These are phyloP conservation scores for Sarcoramphus papa DNA, from an alignment of 2,797 vertebrate species.

Conservation along the genomic window DNA sequence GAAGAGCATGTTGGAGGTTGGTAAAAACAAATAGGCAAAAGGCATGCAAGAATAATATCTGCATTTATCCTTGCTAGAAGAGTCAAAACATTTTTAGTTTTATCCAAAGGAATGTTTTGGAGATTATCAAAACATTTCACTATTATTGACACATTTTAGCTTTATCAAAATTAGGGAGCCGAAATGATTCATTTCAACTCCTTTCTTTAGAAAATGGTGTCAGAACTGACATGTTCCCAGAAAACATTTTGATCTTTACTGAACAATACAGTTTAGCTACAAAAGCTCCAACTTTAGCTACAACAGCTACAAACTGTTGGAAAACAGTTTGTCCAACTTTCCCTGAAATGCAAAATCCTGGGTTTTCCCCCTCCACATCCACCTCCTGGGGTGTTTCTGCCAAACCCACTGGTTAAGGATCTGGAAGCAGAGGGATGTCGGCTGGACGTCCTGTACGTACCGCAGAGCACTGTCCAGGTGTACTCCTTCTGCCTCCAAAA, in stretches of 20 bases:
- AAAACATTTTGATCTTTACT: neutral
- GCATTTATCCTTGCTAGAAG: neutral
- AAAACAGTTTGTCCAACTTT: neutral
- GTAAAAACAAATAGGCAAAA: neutral
- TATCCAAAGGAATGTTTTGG: neutral
- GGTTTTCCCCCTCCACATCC: neutral
- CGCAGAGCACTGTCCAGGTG: neutral
- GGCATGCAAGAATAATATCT: neutral
- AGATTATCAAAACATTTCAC: slow-evolving; percentile 2
- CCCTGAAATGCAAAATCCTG: neutral
- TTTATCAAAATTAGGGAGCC: neutral
- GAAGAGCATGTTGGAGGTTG: neutral
- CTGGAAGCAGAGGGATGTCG: neutral
- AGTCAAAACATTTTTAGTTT: neutral
- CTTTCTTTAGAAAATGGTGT: neutral
- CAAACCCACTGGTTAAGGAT: neutral
- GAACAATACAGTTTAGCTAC: neutral
- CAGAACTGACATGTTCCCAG: neutral
- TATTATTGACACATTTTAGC: neutral
- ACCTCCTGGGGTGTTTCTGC: neutral
- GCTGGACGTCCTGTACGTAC: neutral
- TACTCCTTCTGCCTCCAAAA: neutral
- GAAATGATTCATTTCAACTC: neutral
- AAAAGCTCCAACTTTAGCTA: neutral
- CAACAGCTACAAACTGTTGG: neutral